Evolutionary conservation across 64 coral and sea anemone genomes (phyloP).

Genomic region (Stichodactyla mertensii): DNA sequence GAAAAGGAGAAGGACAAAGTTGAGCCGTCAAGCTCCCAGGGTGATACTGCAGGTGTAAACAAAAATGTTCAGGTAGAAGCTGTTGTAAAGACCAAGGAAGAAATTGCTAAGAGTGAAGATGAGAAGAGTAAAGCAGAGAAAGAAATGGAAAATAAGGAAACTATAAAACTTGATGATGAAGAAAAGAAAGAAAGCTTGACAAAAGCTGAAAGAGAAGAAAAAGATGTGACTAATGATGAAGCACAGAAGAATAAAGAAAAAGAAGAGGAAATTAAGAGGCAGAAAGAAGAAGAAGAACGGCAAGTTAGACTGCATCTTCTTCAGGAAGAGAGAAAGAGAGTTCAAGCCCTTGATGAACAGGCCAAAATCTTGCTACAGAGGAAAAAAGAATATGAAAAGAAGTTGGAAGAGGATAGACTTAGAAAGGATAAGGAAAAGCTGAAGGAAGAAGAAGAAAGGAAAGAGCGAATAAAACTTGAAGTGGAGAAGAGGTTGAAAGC

Average conservation of each 20-base stretch:
- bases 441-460: background rate
- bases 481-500: slow-evolving; percentile 8
- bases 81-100: background rate
- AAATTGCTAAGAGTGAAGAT: background rate
- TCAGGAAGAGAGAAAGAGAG: background rate
- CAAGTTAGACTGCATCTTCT: background rate
- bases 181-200: background rate
- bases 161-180: background rate
- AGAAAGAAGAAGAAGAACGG: background rate
- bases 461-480: slow-evolving; percentile 2
- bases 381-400: slow-evolving; percentile 1
- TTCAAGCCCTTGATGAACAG: slow-evolving; percentile 15
- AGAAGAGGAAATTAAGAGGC: background rate
- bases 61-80: no score
- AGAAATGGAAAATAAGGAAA: background rate
- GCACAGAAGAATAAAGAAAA: background rate
- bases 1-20: background rate
- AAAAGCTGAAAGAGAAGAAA: background rate
- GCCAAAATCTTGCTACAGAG: background rate
- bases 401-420: slow-evolving; percentile 13
- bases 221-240: background rate
- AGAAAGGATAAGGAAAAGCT: background rate
- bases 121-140: background rate
- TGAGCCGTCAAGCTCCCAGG: background rate
- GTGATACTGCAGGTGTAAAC: background rate